phyloP scores from a whole-genome alignment of 2,888 invertebrate species.

The Nowickia ferox region DNA sequence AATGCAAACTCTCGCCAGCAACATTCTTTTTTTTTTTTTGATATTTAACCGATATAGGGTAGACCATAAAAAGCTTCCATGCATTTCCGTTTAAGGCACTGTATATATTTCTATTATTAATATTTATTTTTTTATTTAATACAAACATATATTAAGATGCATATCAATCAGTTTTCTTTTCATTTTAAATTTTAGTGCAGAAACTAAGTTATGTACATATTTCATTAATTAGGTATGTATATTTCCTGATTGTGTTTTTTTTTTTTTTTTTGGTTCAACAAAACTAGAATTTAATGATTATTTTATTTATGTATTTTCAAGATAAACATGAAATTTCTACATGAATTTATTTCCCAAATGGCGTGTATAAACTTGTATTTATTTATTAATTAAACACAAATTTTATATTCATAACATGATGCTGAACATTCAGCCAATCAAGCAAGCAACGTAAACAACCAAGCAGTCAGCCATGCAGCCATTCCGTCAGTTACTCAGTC shows the following conservation, averaged over 20 bases:
- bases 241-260: slow-evolving; percentile 27
- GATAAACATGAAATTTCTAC: slow-evolving; percentile 55
- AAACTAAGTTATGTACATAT: slow-evolving; percentile 9
- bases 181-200: slow-evolving; percentile 5
- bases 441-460: neutral
- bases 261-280: slow-evolving; percentile 19
- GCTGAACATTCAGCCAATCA: slow-evolving; percentile 19
- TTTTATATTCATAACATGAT: slow-evolving; percentile 71
- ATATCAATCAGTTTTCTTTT: slow-evolving; percentile 51
- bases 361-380: slow-evolving; percentile 63
- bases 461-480: neutral
- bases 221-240: slow-evolving; percentile 26
- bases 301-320: slow-evolving; percentile 18
- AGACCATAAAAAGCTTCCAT: neutral
- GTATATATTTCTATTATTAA: neutral
- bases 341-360: slow-evolving; percentile 51
- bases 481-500: neutral
- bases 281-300: slow-evolving; percentile 35
- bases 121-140: neutral
- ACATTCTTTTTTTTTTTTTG: too few species aligned
- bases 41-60: too few species aligned
- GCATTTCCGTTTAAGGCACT: neutral
- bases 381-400: slow-evolving; percentile 71
- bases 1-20: too few species aligned
- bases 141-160: slow-evolving; percentile 3